phyloP scores from a whole-genome alignment of 2,888 invertebrate genomes.

The Cephus spinipes region DNA sequence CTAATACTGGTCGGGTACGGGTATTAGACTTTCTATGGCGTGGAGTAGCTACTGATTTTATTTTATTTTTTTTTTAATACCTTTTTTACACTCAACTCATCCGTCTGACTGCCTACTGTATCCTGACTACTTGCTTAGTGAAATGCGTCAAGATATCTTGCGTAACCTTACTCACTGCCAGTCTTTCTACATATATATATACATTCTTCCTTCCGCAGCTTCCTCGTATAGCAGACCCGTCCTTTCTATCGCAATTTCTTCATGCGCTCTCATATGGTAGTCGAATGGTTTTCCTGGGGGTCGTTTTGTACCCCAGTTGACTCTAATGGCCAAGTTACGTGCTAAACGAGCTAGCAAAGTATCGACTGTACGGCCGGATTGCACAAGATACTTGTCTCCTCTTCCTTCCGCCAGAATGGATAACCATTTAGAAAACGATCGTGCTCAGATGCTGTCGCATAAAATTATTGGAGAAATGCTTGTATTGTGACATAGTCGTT shows the following conservation, averaged over 20 bases:
- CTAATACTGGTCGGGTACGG: neutral
- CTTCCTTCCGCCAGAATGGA: slow-evolving; percentile 15
- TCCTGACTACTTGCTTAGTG: neutral
- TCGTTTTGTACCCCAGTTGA: neutral
- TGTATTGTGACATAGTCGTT: slow-evolving; percentile 17
- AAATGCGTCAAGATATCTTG: neutral
- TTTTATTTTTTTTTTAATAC: neutral
- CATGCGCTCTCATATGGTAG: neutral
- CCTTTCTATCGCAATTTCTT: neutral
- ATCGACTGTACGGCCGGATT: neutral
- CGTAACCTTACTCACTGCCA: neutral
- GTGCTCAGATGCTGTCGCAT: slow-evolving; percentile 9
- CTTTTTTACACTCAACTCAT: neutral
- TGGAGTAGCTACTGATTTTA: neutral
- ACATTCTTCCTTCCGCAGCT: neutral
- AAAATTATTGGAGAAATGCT: slow-evolving; percentile 21
- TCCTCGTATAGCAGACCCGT: neutral
- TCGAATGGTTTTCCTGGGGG: neutral
- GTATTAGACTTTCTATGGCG: neutral
- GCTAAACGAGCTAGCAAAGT: neutral
- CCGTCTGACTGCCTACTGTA: neutral
- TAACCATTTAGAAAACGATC: slow-evolving; percentile 1
- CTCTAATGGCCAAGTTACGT: neutral
- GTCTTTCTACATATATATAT: neutral
- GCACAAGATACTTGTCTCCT: slow-evolving; percentile 1